Percentiles rank a stretch among this genome's conserved stretches.
Conservation (phyloP, 1,140 invertebrate genomes). For the Drosophila sulfurigaster region DNA sequence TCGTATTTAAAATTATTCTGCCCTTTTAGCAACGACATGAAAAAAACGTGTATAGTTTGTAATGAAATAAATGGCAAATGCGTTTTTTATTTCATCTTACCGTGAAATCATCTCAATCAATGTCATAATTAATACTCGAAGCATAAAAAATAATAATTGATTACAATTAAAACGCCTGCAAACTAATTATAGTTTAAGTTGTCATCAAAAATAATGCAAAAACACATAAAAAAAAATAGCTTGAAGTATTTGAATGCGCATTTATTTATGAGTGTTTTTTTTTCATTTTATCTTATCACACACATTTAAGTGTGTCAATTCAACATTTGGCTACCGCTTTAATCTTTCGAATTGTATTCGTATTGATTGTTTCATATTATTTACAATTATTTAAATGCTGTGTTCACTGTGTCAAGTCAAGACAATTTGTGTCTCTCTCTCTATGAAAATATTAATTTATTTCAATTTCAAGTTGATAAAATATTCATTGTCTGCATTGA, state of each 20-base stretch:
- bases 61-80: constrained; percentile 18
- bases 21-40: not conserved
- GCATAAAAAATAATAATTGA: constrained; percentile 28
- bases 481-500: no score
- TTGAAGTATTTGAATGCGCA: not conserved
- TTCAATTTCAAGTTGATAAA: no score
- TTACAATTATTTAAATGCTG: not conserved
- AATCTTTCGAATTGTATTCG: not conserved
- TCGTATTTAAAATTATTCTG: constrained; percentile 30
- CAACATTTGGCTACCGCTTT: not conserved
- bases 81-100: constrained; percentile 12
- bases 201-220: not conserved
- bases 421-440: no score
- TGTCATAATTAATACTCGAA: constrained; percentile 34
- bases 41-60: not conserved
- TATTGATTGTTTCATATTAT: not conserved
- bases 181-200: constrained; percentile 27
- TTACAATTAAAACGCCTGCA: constrained; percentile 28
- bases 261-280: not conserved
- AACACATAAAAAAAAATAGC: not conserved
- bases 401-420: no score
- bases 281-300: not conserved
- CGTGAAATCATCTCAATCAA: constrained; percentile 34
- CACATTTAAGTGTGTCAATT: not conserved
- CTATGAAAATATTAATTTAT: no score